These are phyloP conservation scores for Phorcus lineatus DNA, from an alignment of 2,888 invertebrate genomes.

Conservation along the genomic window DNA sequence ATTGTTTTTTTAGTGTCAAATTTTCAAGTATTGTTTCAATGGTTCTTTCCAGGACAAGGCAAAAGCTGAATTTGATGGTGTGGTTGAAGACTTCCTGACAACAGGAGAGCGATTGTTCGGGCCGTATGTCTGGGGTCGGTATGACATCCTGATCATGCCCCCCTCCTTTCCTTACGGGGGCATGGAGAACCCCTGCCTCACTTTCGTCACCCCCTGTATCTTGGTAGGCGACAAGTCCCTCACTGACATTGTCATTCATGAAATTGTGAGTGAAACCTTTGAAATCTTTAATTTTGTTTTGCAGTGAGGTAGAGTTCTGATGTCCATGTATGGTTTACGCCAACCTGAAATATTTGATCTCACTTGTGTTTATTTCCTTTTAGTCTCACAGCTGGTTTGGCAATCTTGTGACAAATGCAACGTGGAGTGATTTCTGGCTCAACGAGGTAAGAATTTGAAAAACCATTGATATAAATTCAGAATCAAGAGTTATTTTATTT, in stretches of 20 bases:
- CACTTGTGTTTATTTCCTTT: background rate
- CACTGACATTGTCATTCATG: slow-evolving; percentile 91
- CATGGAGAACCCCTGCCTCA: slow-evolving; percentile 96
- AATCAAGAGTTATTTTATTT: no score
- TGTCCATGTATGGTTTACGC: no score
- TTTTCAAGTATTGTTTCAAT: no score
- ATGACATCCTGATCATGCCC: slow-evolving; percentile 89
- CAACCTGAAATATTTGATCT: no score
- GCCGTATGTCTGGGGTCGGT: slow-evolving; percentile 90
- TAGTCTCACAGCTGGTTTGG: slow-evolving; percentile 75
- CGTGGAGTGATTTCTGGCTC: slow-evolving; percentile 95
- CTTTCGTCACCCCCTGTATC: slow-evolving; percentile 91
- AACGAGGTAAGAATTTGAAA: slow-evolving; percentile 84
- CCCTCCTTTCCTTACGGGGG: slow-evolving; percentile 94
- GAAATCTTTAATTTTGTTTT: no score
- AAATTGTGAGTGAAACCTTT: slow-evolving; percentile 85
- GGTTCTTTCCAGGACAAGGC: slow-evolving; percentile 42
- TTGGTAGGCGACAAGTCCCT: slow-evolving; percentile 91
- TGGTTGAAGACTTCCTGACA: slow-evolving; percentile 85
- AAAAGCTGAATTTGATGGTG: slow-evolving; percentile 50
- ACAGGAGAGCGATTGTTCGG: slow-evolving; percentile 89
- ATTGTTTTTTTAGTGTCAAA: no score
- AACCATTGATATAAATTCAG: no score
- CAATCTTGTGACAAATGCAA: slow-evolving; percentile 91
- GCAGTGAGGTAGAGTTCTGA: no score